Evolutionary conservation across 2,888 invertebrate species (phyloP), one percentile per base, ranked within the genome.

Genomic region (Hylaea fasciaria): DNA sequence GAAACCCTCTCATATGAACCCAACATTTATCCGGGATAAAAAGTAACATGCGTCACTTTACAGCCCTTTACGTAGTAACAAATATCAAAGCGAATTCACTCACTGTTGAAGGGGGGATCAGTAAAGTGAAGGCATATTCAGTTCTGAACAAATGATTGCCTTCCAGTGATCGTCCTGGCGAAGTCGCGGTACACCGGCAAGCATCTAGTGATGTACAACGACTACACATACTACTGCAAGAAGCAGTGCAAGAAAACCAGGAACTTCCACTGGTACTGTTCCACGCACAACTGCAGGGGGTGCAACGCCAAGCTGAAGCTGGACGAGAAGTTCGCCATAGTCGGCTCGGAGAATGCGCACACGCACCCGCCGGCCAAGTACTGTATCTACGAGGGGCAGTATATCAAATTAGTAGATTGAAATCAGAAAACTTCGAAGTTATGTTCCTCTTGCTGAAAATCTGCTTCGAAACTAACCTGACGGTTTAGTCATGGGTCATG

Each of bases 171-270:
- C 37, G 67, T 85, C 8, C 68, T 89, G 66, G 88, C 84, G 0
- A 87, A 87, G 64, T 89, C 89, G 3, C 81, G 89, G 0, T 87
- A 87, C 68, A 80, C 84, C 7, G 91, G 89, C 28, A 88, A 82
- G 60, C 81, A 85, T 22, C 71, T 89, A 12, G 82, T 89, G 0
- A 83, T 90, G 76, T 82, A 77, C 68, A 82, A 86, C 43, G 82
- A 87, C 58, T 91, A 89, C 68, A 89, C 90, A 0, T 91, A 89
- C 66, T 89, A 87, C 72, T 87, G 86, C 73, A 89, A 89, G 75
- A 84, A 81, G 57, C 81, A 84, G 65, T 85, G 82, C 72, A 87
- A 86, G 74, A 85, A 76, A 65, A 85, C 81, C 0, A 84, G 82
- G 41, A 72, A 78, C 58, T 86, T 82, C 56, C 81, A 83, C 55